Base-by-base conservation (phyloP, 2,888 invertebrate species). In the Eledona agricola region DNA sequence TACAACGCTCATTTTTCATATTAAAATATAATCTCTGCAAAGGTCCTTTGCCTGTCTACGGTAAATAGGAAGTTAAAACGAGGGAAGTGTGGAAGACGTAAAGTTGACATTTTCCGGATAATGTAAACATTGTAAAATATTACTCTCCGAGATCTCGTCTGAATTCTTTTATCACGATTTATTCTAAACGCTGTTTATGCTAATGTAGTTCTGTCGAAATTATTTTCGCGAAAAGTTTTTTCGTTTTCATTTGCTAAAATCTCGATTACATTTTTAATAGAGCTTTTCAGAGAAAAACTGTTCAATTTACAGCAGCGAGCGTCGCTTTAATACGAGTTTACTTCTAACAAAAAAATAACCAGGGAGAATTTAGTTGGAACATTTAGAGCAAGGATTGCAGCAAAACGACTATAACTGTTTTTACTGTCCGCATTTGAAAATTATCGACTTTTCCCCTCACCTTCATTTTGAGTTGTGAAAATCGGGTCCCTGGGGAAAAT, bases 71-170 rank as follows among this genome's bases (percentile, higher is more conserved):
- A 26, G 35, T 35, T 35, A 16, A 35, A 46, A 35, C 19, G 28
- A 34, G 45, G 25, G 25, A 26, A 35, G 17, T 26, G 11, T n/a
- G 6, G 26, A 34, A 26, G 46, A 35, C 28, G 35, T 35, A 35
- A 46, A 46, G 35, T 34, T 22, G 46, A 46, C 46, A 19, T 35
- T 46, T 26, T 19, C 35, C 5, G 35, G 17, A 25, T 26, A 46
- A 25, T 35, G 35, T 35, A 46, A 46, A 46, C 46, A 46, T 46
- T 46, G 46, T 46, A 46, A 46, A 45, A 45, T 45, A 45, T 45
- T 45, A 34, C 35, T 35, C 46, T 26, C 17, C 35, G 25, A 35
- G 35, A 32, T 25, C 35, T 19, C 35, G 28, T 26, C 23, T 35
- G 17, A 26, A 23, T 17, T 45, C 34, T 34, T 34, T 22, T 45